Percentiles rank a stretch among this genome's conserved stretches.
Evolutionary conservation across 2,888 invertebrate species (phyloP).

Genomic region (Coecobrya sp.): DNA sequence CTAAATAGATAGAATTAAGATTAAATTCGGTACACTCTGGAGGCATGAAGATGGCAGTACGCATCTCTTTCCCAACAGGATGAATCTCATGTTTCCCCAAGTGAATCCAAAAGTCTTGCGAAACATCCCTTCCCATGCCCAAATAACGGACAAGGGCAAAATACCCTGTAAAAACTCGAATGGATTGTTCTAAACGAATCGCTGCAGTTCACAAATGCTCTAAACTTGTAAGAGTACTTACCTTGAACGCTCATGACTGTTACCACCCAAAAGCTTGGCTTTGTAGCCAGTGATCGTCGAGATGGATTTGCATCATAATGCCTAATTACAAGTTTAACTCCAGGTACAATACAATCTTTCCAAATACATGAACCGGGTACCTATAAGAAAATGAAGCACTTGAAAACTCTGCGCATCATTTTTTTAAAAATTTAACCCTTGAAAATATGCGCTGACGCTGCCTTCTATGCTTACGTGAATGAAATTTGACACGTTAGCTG

Average conservation of each 20-base stretch:
- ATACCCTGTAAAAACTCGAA: slow-evolving; percentile 88
- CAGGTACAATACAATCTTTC: slow-evolving; percentile 93
- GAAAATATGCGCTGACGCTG: neutral
- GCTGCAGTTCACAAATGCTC: too few relatives aligned
- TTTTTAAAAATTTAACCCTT: slow-evolving; percentile 58
- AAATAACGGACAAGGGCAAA: slow-evolving; percentile 92
- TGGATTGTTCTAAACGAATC: neutral
- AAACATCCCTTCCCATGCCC: slow-evolving; percentile 95
- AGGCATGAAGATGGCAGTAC: slow-evolving; percentile 93
- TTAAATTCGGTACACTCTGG: slow-evolving; percentile 89
- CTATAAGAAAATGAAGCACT: slow-evolving; percentile 87
- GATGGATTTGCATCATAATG: slow-evolving; percentile 91
- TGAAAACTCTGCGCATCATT: too few relatives aligned
- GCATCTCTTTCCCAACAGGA: slow-evolving; percentile 97
- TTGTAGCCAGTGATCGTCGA: slow-evolving; percentile 88
- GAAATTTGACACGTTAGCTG: slow-evolving; percentile 95
- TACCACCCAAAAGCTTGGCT: slow-evolving; percentile 98
- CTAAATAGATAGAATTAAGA: neutral
- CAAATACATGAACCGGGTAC: slow-evolving; percentile 96
- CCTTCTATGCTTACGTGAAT: slow-evolving; percentile 89
- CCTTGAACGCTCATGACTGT: slow-evolving; percentile 96
- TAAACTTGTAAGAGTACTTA: slow-evolving; percentile 83
- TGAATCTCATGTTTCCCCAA: slow-evolving; percentile 97
- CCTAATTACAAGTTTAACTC: slow-evolving; percentile 97
- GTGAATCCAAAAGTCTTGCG: slow-evolving; percentile 99